Evolutionary conservation across 2,113 vertebrate genomes (phyloP).

Genomic region (Hiodon tergisus): DNA sequence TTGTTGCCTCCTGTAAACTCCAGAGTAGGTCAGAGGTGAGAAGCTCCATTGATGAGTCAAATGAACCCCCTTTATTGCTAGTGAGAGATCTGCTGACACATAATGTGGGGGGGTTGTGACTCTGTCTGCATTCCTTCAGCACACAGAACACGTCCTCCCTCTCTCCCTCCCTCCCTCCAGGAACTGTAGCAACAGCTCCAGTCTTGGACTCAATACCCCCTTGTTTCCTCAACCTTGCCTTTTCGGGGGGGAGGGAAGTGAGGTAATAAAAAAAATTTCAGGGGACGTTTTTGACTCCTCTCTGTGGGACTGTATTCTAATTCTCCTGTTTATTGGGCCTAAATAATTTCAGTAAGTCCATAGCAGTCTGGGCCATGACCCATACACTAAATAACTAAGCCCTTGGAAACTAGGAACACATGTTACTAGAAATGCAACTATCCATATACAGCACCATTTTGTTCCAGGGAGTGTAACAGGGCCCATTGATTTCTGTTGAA

Average conservation of each 20-base stretch:
- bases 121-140: constrained; percentile 28
- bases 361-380: not conserved
- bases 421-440: not conserved
- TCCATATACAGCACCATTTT: not conserved
- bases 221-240: constrained; percentile 5
- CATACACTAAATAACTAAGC: not conserved
- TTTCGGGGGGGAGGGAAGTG: not conserved
- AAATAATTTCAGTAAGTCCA: constrained; percentile 9
- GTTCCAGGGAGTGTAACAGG: not conserved
- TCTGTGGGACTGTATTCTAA: constrained; percentile 4
- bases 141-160: constrained; percentile 24
- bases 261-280: not conserved
- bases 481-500: not conserved
- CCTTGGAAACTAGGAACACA: not conserved
- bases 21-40: not conserved
- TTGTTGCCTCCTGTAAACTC: too few species aligned
- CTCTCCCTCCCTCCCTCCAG: not conserved
- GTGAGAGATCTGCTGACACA: constrained; percentile 28
- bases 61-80: constrained; percentile 20
- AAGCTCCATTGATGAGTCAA: not conserved
- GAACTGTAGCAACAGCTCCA: not conserved
- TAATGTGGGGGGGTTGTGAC: constrained; percentile 12
- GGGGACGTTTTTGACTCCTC: not conserved
- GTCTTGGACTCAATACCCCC: constrained; percentile 21
- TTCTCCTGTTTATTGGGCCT: constrained; percentile 9